Percentiles rank a stretch among this genome's conserved stretches.
Evolutionary conservation across 2,113 vertebrate species (phyloP).

Genomic region (Acrocephalus arundinaceus): DNA sequence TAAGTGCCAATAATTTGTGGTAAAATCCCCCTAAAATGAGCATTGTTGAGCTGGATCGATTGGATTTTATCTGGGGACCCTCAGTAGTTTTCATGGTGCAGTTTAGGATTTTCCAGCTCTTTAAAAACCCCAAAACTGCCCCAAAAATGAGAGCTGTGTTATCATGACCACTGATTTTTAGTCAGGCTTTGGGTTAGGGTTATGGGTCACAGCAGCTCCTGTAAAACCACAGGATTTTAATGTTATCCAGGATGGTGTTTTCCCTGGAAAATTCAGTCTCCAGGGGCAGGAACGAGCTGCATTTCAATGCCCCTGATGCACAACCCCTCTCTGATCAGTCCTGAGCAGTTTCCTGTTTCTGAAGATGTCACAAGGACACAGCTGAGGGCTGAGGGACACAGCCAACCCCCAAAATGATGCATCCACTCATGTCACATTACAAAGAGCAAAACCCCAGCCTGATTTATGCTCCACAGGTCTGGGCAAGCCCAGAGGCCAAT

Average conservation of each 20-base stretch:
- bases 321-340: neutral
- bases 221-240: neutral
- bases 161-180: neutral
- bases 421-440: accelerated
- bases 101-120: neutral
- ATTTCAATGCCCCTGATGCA: neutral
- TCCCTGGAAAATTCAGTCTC: neutral
- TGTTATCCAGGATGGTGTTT: neutral
- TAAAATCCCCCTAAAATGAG: neutral
- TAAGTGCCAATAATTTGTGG: neutral
- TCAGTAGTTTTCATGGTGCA: neutral
- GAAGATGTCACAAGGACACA: neutral
- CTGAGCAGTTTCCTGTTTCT: neutral
- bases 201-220: neutral
- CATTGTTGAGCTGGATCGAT: neutral
- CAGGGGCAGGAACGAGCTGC: neutral
- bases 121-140: neutral
- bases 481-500: neutral
- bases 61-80: neutral
- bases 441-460: neutral
- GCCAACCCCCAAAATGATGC: neutral
- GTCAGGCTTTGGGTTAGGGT: neutral
- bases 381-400: neutral
- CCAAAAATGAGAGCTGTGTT: neutral
- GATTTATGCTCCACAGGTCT: neutral